Evolutionary conservation across 2,113 vertebrate genomes (phyloP).

Genomic region (Nyctereutes procyonoides): DNA sequence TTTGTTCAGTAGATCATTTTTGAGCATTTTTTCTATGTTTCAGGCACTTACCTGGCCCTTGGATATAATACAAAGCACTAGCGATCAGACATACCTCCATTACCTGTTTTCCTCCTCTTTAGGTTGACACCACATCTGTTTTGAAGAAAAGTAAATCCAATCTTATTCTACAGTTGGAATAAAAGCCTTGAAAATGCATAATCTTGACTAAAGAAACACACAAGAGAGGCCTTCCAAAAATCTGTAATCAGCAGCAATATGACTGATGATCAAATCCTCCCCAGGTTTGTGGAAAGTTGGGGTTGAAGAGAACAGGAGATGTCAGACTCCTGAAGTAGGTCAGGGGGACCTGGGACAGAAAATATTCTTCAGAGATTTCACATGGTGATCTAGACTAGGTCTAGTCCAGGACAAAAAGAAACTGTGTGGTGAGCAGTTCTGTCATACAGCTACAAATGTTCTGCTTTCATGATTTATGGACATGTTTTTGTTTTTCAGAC

Average conservation of each 20-base stretch:
- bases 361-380: constrained; percentile 35
- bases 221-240: not conserved
- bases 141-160: not conserved
- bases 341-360: constrained; percentile 58
- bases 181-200: not conserved
- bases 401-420: constrained; percentile 52
- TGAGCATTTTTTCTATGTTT: not conserved
- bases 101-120: not conserved
- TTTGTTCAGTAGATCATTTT: not conserved
- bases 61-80: not conserved
- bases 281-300: not conserved
- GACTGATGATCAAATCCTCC: not conserved
- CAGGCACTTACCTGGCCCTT: not conserved
- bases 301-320: not conserved
- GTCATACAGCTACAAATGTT: constrained; percentile 59
- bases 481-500: constrained; percentile 75
- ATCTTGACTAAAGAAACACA: not conserved
- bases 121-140: not conserved
- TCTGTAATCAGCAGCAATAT: not conserved
- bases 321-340: not conserved
- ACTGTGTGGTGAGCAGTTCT: constrained; percentile 32
- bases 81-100: not conserved
- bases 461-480: constrained; percentile 67
- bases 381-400: constrained; percentile 30
- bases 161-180: not conserved